phyloP scores from a whole-genome alignment of 2,113 vertebrate genomes.

The Coryphaenoides rupestris region DNA sequence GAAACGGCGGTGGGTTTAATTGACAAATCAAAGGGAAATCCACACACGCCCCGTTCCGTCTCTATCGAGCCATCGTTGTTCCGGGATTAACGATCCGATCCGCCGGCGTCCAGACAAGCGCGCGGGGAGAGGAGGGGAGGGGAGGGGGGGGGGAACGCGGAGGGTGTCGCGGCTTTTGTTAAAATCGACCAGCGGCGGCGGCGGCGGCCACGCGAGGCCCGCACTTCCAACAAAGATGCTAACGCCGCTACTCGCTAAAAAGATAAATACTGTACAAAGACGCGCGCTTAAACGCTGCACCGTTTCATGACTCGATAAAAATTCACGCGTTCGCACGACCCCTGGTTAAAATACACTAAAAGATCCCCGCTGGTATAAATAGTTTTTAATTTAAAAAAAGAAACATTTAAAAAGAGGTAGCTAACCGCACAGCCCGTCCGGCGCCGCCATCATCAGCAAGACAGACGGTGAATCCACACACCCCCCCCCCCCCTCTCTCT shows the following conservation, averaged over 20 bases:
- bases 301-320: conserved; percentile 20
- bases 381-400: conserved; percentile 64
- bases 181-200: conserved; percentile 73
- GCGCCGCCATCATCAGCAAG: conserved; percentile 70
- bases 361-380: conserved; percentile 26
- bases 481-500: no score
- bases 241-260: conserved; percentile 39
- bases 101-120: conserved; percentile 37
- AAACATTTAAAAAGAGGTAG: conserved; percentile 52
- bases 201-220: conserved; percentile 67
- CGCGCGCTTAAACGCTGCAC: conserved; percentile 21
- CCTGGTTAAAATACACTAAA: conserved; percentile 18
- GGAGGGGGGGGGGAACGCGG: conserved; percentile 23
- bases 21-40: conserved; percentile 12
- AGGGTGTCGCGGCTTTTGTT: conserved; percentile 72
- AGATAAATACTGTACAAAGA: conserved; percentile 61
- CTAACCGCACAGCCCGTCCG: conserved; percentile 62
- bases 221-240: conserved; percentile 67
- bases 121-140: conserved; percentile 21
- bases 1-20: conserved; percentile 41
- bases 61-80: conserved; percentile 30
- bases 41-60: conserved; percentile 7
- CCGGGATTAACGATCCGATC: conserved; percentile 2
- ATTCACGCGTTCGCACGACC: conserved; percentile 3
- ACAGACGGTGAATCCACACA: conserved; percentile 54